A percentile compares a stretch with the other conserved stretches of the same genome.
phyloP scores from a whole-genome alignment of 2,888 invertebrate species.

The Conomelus anceps region DNA sequence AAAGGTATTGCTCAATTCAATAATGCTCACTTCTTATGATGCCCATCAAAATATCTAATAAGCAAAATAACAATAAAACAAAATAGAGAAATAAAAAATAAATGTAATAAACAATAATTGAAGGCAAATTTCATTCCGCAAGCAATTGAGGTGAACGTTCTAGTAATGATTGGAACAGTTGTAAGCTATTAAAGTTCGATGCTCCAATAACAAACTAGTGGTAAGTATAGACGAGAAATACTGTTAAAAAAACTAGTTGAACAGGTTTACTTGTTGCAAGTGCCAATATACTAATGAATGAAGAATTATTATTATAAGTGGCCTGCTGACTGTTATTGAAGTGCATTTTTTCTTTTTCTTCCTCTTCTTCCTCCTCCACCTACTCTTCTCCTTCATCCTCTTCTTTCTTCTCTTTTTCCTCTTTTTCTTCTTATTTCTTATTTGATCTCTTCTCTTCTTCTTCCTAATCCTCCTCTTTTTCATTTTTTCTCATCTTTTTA shows the following conservation, averaged over 20 bases:
- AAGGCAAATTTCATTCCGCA: not conserved
- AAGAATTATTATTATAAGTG: not conserved
- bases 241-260: not conserved
- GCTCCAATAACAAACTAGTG: not conserved
- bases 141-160: not conserved
- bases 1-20: too few species aligned
- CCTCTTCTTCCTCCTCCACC: not conserved
- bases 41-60: too few species aligned
- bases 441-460: not conserved
- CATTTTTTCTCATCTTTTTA: not conserved
- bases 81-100: too few species aligned
- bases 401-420: not conserved
- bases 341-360: not conserved
- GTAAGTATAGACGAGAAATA: not conserved
- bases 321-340: too few species aligned
- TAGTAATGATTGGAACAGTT: not conserved
- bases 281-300: not conserved
- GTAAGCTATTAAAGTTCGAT: not conserved
- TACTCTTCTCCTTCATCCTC: not conserved
- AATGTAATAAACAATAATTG: too few species aligned
- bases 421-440: not conserved
- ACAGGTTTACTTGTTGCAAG: not conserved
- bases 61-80: too few species aligned
- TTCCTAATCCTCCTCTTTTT: not conserved
- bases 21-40: too few species aligned